Conservation (phyloP, 2,113 vertebrate genomes). For the Oceanodroma tethys region DNA sequence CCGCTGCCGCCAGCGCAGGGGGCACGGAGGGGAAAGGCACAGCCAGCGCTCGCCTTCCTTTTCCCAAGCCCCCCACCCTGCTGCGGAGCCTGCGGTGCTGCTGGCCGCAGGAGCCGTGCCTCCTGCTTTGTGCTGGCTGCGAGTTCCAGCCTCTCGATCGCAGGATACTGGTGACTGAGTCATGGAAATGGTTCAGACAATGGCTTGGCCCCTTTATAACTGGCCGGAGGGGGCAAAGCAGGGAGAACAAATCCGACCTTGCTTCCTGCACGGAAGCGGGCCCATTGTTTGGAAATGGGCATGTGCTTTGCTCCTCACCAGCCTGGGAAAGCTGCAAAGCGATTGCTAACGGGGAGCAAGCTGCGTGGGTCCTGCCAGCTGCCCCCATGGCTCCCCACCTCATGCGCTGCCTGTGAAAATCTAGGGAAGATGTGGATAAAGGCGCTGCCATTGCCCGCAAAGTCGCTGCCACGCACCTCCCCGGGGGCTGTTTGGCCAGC, state of each 20-base stretch:
- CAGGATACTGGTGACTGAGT: slow-evolving; percentile 52
- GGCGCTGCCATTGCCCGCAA: accelerated
- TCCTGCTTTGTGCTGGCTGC: background rate
- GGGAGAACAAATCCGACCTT: slow-evolving; percentile 36
- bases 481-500: background rate
- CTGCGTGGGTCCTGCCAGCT: background rate
- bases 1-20: background rate
- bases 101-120: background rate
- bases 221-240: slow-evolving; percentile 61
- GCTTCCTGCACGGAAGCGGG: slow-evolving; percentile 70
- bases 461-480: background rate
- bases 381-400: background rate
- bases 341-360: background rate
- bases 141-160: background rate
- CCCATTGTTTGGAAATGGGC: slow-evolving; percentile 61
- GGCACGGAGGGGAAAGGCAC: background rate
- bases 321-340: slow-evolving; percentile 31
- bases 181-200: slow-evolving; percentile 67
- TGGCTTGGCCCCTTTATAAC: slow-evolving; percentile 47
- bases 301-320: slow-evolving; percentile 26
- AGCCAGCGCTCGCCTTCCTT: background rate
- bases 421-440: background rate
- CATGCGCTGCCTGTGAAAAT: background rate
- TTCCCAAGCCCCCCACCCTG: slow-evolving; percentile 5
- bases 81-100: background rate